phyloP scores from a whole-genome alignment of 2,888 invertebrate species.

The Himalopsyche japonica region DNA sequence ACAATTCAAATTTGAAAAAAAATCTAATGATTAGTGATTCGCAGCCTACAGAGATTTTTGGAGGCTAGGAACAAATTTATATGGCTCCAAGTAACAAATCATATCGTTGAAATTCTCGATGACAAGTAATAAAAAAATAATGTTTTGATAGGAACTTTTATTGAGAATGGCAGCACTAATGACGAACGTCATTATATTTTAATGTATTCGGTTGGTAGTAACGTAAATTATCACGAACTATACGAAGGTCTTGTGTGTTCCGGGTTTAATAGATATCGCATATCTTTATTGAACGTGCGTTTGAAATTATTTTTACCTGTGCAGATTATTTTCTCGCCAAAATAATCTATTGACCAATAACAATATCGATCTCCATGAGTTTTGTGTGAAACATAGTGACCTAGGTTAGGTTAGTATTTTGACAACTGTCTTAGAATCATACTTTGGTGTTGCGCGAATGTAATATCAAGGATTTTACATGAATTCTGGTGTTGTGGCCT shows the following conservation, averaged over 20 bases:
- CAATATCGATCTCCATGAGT: not conserved
- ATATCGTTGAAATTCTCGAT: too few species aligned
- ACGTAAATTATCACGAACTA: not conserved
- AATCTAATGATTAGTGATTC: too few species aligned
- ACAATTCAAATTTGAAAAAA: too few species aligned
- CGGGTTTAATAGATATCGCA: conserved; percentile 10
- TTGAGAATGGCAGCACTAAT: not conserved
- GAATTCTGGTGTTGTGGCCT: not conserved
- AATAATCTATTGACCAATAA: not conserved
- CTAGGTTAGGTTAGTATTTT: conserved; percentile 31
- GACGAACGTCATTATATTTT: not conserved
- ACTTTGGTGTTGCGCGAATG: conserved; percentile 14
- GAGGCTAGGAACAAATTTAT: too few species aligned
- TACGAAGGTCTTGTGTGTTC: conserved; percentile 7
- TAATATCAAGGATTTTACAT: conserved; percentile 19
- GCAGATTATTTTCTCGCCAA: not conserved
- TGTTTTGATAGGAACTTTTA: not conserved
- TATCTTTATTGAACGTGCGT: not conserved
- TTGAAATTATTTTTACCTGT: not conserved
- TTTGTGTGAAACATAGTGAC: not conserved
- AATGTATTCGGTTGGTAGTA: conserved; percentile 8
- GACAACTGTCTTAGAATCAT: conserved; percentile 15
- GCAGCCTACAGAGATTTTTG: too few species aligned
- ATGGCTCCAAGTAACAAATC: too few species aligned
- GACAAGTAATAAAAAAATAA: not conserved